Percentiles rank a stretch among this genome's conserved stretches.
Evolutionary conservation across 2,797 vertebrate genomes (phyloP).

Genomic region (Spinus pinus): DNA sequence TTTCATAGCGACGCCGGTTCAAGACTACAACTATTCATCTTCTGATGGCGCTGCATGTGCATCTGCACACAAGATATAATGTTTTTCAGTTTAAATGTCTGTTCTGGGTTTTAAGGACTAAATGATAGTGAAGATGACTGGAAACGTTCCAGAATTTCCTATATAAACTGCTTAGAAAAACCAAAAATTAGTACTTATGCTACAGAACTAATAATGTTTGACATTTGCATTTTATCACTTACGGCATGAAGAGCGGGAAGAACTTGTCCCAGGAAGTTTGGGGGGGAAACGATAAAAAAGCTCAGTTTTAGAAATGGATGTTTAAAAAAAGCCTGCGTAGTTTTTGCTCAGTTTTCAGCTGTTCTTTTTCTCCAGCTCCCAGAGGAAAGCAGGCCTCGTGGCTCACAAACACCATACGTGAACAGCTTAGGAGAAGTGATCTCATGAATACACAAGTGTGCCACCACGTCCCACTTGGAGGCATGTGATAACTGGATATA

Average conservation of each 20-base stretch:
- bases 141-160: constrained; percentile 74
- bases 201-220: constrained; percentile 78
- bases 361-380: constrained; percentile 49
- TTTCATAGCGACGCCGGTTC: constrained; percentile 67
- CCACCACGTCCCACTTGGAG: constrained; percentile 65
- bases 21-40: constrained; percentile 74
- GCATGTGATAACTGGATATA: constrained; percentile 54
- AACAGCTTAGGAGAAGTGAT: constrained; percentile 57
- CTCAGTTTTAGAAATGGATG: constrained; percentile 24
- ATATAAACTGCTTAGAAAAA: constrained; percentile 69
- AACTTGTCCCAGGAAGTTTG: constrained; percentile 63
- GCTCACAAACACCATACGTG: constrained; percentile 62
- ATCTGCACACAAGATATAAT: constrained; percentile 75
- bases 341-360: constrained; percentile 45
- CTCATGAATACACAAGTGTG: constrained; percentile 64
- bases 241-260: constrained; percentile 48
- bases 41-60: constrained; percentile 63
- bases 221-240: constrained; percentile 74
- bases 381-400: constrained; percentile 50
- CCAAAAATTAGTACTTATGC: constrained; percentile 75
- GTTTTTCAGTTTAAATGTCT: constrained; percentile 75
- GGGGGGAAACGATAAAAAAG: constrained; percentile 47
- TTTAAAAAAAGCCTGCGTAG: constrained; percentile 35
- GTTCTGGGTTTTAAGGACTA: constrained; percentile 77
- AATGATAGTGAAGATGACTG: constrained; percentile 79